Percentiles rank a stretch among this genome's conserved stretches.
These are phyloP conservation scores for Scelioninae gen. 2 DNA, from an alignment of 2,888 invertebrate species.

Conservation along the genomic window DNA sequence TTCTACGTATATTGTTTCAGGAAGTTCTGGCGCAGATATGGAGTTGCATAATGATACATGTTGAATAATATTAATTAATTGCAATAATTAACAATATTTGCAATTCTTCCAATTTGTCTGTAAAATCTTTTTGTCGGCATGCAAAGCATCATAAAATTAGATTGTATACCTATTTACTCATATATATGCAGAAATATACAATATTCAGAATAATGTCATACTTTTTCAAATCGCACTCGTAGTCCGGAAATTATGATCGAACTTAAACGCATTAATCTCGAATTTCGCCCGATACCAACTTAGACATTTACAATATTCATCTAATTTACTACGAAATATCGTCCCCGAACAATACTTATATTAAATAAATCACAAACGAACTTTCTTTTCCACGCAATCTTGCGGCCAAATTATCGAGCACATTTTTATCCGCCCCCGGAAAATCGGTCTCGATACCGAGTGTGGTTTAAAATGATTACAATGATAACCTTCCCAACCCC, in stretches of 20 bases:
- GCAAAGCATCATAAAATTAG: too few relatives aligned
- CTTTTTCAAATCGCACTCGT: too few relatives aligned
- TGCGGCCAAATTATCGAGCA: slow-evolving; percentile 18
- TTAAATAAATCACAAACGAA: slow-evolving; percentile 38
- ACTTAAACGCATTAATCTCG: slow-evolving; percentile 35
- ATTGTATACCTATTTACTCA: too few relatives aligned
- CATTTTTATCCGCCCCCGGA: slow-evolving; percentile 3
- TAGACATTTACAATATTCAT: slow-evolving; percentile 36
- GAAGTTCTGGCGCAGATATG: too few relatives aligned
- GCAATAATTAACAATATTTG: too few relatives aligned
- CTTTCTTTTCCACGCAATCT: slow-evolving; percentile 24
- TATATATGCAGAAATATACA: too few relatives aligned
- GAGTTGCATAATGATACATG: too few relatives aligned
- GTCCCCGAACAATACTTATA: slow-evolving; percentile 40
- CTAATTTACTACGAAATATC: slow-evolving; percentile 35
- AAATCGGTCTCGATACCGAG: slow-evolving; percentile 1
- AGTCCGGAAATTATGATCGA: slow-evolving; percentile 20
- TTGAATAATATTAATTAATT: too few relatives aligned
- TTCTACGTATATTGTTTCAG: too few relatives aligned
- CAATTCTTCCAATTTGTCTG: too few relatives aligned
- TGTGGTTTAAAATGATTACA: not conserved
- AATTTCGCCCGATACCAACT: slow-evolving; percentile 34
- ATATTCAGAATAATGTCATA: too few relatives aligned
- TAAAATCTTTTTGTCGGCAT: too few relatives aligned
- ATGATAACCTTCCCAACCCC: slow-evolving; percentile 34